Percentiles rank a stretch among this genome's conserved stretches.
These are phyloP conservation scores for Oryctes rhinoceros DNA, from an alignment of 1,140 invertebrate genomes.

Conservation along the genomic window DNA sequence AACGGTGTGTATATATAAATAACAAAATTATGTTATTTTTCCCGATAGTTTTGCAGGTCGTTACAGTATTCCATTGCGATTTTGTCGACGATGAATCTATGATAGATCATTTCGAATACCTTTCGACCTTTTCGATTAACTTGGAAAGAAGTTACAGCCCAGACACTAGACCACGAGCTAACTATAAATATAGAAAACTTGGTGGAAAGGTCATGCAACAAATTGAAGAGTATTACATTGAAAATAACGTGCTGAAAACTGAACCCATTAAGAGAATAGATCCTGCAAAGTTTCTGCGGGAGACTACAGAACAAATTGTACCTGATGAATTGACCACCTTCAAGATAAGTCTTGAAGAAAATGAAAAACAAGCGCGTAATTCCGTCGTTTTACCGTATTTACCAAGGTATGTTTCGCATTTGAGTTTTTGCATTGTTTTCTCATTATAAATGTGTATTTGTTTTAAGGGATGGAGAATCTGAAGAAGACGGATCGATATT, in stretches of 20 bases:
- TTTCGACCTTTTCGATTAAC: constrained; percentile 62
- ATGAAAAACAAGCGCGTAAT: constrained; percentile 64
- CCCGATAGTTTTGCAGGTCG: constrained; percentile 61
- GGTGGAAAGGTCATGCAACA: constrained; percentile 62
- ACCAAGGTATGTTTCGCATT: constrained; percentile 52
- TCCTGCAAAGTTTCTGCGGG: constrained; percentile 57
- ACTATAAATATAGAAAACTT: constrained; percentile 61
- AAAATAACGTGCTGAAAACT: constrained; percentile 60
- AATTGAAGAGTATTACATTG: constrained; percentile 62
- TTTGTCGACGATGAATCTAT: constrained; percentile 60
- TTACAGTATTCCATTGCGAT: constrained; percentile 64
- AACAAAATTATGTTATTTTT: constrained; percentile 40
- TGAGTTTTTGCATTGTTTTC: constrained; percentile 30
- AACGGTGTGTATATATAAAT: constrained; percentile 43
- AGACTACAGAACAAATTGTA: constrained; percentile 51
- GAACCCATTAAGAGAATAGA: constrained; percentile 60
- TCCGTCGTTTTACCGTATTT: constrained; percentile 66
- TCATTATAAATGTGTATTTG: constrained; percentile 33
- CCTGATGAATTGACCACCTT: constrained; percentile 66
- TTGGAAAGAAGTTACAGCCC: constrained; percentile 56
- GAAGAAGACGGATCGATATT: constrained; percentile 62
- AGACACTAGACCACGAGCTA: constrained; percentile 55
- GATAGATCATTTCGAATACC: constrained; percentile 61
- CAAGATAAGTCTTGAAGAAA: constrained; percentile 66
- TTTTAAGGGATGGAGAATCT: constrained; percentile 18